Evolutionary conservation across 2,113 vertebrate species (phyloP).

Genomic region (Chlorodrepanis virens): DNA sequence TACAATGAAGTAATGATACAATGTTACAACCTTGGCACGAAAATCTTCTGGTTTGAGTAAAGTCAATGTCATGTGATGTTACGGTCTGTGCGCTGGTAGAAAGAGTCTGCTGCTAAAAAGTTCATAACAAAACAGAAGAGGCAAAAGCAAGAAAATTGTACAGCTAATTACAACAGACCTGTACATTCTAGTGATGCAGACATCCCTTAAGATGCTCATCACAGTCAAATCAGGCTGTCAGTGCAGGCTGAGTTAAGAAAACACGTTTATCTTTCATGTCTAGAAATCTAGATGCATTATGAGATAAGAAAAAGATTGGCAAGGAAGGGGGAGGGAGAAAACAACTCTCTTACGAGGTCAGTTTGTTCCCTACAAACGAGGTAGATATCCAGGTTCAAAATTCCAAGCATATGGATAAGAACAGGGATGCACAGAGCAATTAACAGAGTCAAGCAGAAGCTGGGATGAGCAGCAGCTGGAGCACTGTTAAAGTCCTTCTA

Average conservation of each 20-base stretch:
- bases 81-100: constrained; percentile 38
- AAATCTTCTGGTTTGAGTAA: constrained; percentile 65
- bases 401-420: constrained; percentile 51
- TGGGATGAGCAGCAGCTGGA: constrained; percentile 34
- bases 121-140: constrained; percentile 13
- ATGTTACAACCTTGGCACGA: constrained; percentile 57
- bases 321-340: background rate
- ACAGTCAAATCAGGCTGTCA: background rate
- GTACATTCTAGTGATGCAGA: background rate
- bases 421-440: constrained; percentile 51
- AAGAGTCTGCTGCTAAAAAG: constrained; percentile 45
- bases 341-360: background rate
- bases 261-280: background rate
- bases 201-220: background rate
- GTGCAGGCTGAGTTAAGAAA: background rate
- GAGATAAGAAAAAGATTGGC: background rate
- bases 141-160: background rate
- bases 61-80: constrained; percentile 58
- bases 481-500: constrained; percentile 29
- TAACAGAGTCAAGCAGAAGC: constrained; percentile 43
- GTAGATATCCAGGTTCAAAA: background rate
- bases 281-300: background rate
- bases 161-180: background rate
- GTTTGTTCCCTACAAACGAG: background rate
- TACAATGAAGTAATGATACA: constrained; percentile 67